Conservation (phyloP, 1,140 invertebrate genomes). For the Orussus abietinus region DNA sequence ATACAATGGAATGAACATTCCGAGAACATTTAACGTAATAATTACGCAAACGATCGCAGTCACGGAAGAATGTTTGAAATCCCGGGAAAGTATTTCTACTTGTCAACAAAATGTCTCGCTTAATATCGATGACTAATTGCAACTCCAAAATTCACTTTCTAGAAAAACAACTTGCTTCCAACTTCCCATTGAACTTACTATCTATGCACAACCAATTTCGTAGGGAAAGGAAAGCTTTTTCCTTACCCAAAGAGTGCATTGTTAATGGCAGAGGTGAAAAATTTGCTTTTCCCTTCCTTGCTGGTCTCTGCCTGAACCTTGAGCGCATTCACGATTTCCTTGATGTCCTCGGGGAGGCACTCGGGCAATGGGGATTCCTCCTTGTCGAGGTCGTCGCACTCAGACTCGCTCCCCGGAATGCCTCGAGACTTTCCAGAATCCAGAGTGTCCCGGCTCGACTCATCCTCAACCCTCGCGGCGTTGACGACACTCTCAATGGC, state of each 20-base stretch:
- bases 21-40: background rate
- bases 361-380: slow-evolving; percentile 57
- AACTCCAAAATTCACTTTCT: too few relatives aligned
- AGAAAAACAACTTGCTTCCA: too few relatives aligned
- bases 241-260: slow-evolving; percentile 61
- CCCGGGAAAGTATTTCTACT: too few relatives aligned
- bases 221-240: slow-evolving; percentile 12
- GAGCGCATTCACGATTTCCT: slow-evolving; percentile 56
- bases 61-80: too few relatives aligned
- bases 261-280: slow-evolving; percentile 64
- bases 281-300: slow-evolving; percentile 61
- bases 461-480: slow-evolving; percentile 44
- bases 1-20: background rate
- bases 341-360: slow-evolving; percentile 57
- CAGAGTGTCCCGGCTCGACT: slow-evolving; percentile 48
- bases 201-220: background rate
- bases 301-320: slow-evolving; percentile 57
- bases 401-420: slow-evolving; percentile 37
- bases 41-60: slow-evolving; percentile 7
- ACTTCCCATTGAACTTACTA: too few relatives aligned
- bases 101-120: too few relatives aligned
- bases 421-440: slow-evolving; percentile 44
- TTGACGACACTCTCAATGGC: slow-evolving; percentile 60
- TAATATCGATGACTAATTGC: too few relatives aligned
- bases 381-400: slow-evolving; percentile 43